phyloP scores from a whole-genome alignment of 2,797 vertebrate genomes.

The Eupleurogrammus muticus region DNA sequence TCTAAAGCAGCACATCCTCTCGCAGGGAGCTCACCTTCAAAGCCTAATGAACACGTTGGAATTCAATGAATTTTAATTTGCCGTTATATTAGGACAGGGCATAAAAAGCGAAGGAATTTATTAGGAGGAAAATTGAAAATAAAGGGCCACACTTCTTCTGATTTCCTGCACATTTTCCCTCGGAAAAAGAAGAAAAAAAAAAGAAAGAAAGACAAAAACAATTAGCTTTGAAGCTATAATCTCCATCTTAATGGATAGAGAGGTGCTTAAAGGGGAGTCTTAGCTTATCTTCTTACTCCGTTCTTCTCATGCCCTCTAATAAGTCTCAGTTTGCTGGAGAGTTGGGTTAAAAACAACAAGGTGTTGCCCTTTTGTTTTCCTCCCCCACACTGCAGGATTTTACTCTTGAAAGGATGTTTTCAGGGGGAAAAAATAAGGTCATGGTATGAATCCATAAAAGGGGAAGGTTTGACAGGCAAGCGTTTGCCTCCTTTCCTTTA shows the following conservation, averaged over 20 bases:
- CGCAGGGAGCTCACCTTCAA: slow-evolving; percentile 75
- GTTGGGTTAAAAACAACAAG: slow-evolving; percentile 36
- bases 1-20: slow-evolving; percentile 66
- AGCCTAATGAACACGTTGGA: slow-evolving; percentile 80
- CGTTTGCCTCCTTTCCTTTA: slow-evolving; percentile 11
- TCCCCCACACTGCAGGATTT: slow-evolving; percentile 21
- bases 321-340: slow-evolving; percentile 37
- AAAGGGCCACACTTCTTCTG: slow-evolving; percentile 57
- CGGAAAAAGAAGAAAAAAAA: slow-evolving; percentile 60
- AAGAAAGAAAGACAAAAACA: slow-evolving; percentile 60
- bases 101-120: slow-evolving; percentile 73
- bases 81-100: slow-evolving; percentile 74
- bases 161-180: slow-evolving; percentile 64
- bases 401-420: slow-evolving; percentile 42
- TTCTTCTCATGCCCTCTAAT: slow-evolving; percentile 52
- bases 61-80: slow-evolving; percentile 86
- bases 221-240: slow-evolving; percentile 77
- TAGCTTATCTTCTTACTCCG: slow-evolving; percentile 58
- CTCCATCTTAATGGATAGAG: slow-evolving; percentile 68
- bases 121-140: slow-evolving; percentile 79
- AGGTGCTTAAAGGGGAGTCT: slow-evolving; percentile 67
- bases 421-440: slow-evolving; percentile 38
- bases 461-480: slow-evolving; percentile 18
- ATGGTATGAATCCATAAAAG: slow-evolving; percentile 25
- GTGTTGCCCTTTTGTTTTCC: slow-evolving; percentile 42